Base-by-base conservation (phyloP, 1,140 invertebrate genomes). In the Drosophila subobscura region DNA sequence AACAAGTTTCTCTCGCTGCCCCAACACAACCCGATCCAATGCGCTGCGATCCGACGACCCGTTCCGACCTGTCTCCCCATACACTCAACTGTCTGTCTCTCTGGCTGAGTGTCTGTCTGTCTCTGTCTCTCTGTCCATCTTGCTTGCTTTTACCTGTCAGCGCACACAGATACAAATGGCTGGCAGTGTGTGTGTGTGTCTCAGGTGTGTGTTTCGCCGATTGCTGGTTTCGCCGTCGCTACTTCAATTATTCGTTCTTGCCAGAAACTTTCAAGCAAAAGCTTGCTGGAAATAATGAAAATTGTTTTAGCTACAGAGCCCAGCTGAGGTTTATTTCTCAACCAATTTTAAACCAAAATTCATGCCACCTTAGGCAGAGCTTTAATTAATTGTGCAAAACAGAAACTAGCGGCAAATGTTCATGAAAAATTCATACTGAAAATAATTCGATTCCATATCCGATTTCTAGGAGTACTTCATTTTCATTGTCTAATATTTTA, bases 191-290 rank as follows among this genome's bases (percentile, higher is more conserved):
- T 42, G 37, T 27, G 54, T 27, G 55, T 46, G 22, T 10, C 8
- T 7, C 12, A n/a, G n/a, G 27, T 10, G 53, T 55, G 25, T 33
- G 40, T 40, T 41, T 5, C 52, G n/a, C n/a, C n/a, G n/a, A n/a
- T n/a, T 44, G 65, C 46, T 54, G 56, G 46, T 64, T 79, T 81
- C 74, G 74, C 81, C 81, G 81, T 81, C 81, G 81, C 83, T 78
- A 41, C 12, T 56, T 23, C 42, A 16, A 22, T 49, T 10, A 12
- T 20, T 47, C 8, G 40, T 8, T 44, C 25, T 44, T 5, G 1
- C 1, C 5, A 25, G 2, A 45, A 8, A 25, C 2, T 20, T 37
- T 10, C 7, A 14, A 12, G 12, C 33, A 4, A 37, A 37, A 37
- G 3, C 10, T 4, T 3, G 4, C 33, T 4, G 4, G 10, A 10